Percentiles rank a stretch among this genome's conserved stretches.
phyloP scores from a whole-genome alignment of 2,888 invertebrate species.

The Baronia brevicornis region DNA sequence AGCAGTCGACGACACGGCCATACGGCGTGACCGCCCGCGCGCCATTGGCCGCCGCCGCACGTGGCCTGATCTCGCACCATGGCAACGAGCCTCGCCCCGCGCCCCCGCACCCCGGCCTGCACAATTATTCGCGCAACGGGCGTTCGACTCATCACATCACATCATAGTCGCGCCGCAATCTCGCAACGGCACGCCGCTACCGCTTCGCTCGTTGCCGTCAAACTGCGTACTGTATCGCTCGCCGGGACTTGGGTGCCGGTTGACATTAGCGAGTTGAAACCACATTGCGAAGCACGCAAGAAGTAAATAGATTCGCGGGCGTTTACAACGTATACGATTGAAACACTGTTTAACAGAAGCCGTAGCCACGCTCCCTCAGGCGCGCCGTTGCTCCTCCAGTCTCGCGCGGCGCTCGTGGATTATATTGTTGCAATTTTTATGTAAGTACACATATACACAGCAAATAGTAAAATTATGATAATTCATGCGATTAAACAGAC shows the following conservation, averaged over 20 bases:
- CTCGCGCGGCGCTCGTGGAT: constrained; percentile 1
- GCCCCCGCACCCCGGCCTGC: constrained; percentile 23
- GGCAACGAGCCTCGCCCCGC: constrained; percentile 57
- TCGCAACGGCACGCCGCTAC: constrained; percentile 16
- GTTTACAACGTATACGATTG: no score
- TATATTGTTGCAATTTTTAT: constrained; percentile 2
- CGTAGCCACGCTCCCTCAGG: no score
- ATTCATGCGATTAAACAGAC: no score
- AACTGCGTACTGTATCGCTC: no score
- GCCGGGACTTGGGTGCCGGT: no score
- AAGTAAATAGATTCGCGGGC: no score
- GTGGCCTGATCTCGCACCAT: constrained; percentile 87
- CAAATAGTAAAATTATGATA: no score
- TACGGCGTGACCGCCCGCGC: constrained; percentile 18
- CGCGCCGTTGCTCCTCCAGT: not conserved
- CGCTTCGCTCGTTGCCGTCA: constrained; percentile 8
- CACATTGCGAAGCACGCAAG: constrained; percentile 20
- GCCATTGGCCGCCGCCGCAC: constrained; percentile 48
- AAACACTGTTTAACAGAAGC: no score
- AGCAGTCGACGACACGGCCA: constrained; percentile 17
- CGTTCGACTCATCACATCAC: constrained; percentile 14
- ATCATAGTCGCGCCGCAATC: constrained; percentile 25
- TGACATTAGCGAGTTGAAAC: constrained; percentile 38
- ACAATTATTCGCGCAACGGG: constrained; percentile 20
- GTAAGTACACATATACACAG: constrained; percentile 12